These are phyloP conservation scores for Ectemnius lituratus DNA, from an alignment of 2,888 invertebrate genomes.

Conservation along the genomic window DNA sequence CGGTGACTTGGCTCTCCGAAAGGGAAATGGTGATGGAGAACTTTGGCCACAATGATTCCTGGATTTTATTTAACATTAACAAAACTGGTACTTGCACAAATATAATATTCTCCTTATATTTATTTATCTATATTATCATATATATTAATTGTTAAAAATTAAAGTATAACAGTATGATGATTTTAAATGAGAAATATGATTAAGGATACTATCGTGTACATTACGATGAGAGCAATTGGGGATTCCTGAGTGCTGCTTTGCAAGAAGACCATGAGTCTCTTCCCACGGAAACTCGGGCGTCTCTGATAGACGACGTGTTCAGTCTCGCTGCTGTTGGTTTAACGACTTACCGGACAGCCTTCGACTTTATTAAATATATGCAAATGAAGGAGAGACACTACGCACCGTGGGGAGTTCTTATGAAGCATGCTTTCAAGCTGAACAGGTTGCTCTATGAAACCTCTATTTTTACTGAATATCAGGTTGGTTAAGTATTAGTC, in stretches of 20 bases:
- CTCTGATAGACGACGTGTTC: conserved; percentile 80
- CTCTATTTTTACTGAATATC: conserved; percentile 64
- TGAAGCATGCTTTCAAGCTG: conserved; percentile 77
- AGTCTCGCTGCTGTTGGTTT: conserved; percentile 76
- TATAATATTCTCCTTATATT: neutral
- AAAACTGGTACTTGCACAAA: conserved; percentile 60
- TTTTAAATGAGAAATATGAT: conserved; percentile 19
- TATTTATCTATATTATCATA: conserved; percentile 1
- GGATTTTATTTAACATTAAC: conserved; percentile 70
- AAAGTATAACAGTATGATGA: too few species aligned
- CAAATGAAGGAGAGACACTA: conserved; percentile 77
- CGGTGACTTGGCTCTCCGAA: conserved; percentile 61
- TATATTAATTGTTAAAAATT: neutral
- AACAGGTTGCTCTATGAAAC: conserved; percentile 70
- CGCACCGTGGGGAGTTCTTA: conserved; percentile 79
- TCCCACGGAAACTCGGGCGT: conserved; percentile 79
- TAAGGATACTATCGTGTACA: conserved; percentile 75
- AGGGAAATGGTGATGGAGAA: conserved; percentile 46
- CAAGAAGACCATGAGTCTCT: conserved; percentile 70
- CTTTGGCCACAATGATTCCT: conserved; percentile 51
- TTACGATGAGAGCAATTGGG: conserved; percentile 71
- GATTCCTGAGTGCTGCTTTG: conserved; percentile 67
- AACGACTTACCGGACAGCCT: conserved; percentile 76
- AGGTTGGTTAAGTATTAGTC: conserved; percentile 53
- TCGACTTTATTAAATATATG: conserved; percentile 79